Evolutionary conservation across 2,797 vertebrate genomes (phyloP).

Genomic region (Fringilla coelebs): DNA sequence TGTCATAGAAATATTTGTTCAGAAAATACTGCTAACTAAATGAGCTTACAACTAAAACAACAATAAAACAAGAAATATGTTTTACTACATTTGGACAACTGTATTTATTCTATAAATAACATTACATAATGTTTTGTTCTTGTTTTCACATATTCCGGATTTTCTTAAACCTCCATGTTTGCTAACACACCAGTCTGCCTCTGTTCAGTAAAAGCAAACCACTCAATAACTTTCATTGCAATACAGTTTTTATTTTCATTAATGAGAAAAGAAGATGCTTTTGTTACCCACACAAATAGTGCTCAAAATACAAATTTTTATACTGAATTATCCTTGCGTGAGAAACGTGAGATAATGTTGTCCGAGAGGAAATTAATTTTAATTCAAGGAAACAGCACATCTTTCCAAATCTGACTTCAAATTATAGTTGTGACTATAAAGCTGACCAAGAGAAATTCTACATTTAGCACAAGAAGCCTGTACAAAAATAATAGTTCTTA

Average conservation of each 20-base stretch:
- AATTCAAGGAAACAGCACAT: background rate
- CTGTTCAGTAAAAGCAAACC: background rate
- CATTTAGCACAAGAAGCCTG: background rate
- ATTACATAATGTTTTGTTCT: background rate
- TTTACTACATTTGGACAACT: background rate
- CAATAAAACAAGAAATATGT: background rate
- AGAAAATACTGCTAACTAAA: background rate
- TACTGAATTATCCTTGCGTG: background rate
- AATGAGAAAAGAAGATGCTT: background rate
- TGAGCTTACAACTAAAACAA: background rate
- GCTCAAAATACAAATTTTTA: background rate
- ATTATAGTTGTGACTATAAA: background rate
- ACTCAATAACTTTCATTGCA: background rate
- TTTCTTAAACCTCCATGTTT: background rate
- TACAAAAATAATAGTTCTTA: background rate
- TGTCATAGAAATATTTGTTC: background rate
- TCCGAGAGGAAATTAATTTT: background rate
- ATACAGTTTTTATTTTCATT: background rate
- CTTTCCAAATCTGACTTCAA: background rate
- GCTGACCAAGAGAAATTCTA: background rate
- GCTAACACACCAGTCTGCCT: background rate
- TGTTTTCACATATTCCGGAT: background rate
- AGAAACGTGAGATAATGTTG: background rate
- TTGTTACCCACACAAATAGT: background rate
- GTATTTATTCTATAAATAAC: background rate